Evolutionary conservation across 2,888 invertebrate species (phyloP).

Genomic region (Hirtodrosophila alboralis): DNA sequence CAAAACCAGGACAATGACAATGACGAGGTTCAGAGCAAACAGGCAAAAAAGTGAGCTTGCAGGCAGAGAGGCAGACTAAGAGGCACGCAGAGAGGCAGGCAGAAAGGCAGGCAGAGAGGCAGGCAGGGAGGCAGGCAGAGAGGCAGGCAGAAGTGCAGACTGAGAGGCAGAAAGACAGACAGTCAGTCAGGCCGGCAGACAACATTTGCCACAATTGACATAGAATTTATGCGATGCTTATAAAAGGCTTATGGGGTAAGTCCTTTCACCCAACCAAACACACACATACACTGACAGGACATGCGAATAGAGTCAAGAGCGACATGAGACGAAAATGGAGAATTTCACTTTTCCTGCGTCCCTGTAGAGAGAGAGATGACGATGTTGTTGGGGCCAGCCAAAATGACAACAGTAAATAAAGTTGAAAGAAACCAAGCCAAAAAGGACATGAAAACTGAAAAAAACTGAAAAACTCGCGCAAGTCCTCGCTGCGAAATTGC

Average conservation of each 20-base stretch:
- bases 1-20: constrained; percentile 47
- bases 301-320: constrained; percentile 13
- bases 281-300: constrained; percentile 21
- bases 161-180: constrained; percentile 22
- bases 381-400: constrained; percentile 37
- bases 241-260: constrained; percentile 70
- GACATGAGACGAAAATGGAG: constrained; percentile 26
- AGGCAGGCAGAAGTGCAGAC: constrained; percentile 22
- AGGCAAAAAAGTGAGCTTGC: constrained; percentile 18
- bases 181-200: constrained; percentile 12
- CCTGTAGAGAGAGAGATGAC: constrained; percentile 25
- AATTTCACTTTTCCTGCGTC: constrained; percentile 54
- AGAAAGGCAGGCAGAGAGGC: too few relatives aligned
- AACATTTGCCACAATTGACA: constrained; percentile 75
- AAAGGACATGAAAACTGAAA: constrained; percentile 24
- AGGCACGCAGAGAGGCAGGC: constrained; percentile 22
- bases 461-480: constrained; percentile 31
- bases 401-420: constrained; percentile 64
- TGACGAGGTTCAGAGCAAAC: constrained; percentile 42
- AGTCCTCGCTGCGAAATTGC: constrained; percentile 49
- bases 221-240: constrained; percentile 75
- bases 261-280: constrained; percentile 50
- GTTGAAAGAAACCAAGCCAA: constrained; percentile 33
- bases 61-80: constrained; percentile 15
- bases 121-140: constrained; percentile 16